phyloP scores from a whole-genome alignment of 2,113 vertebrate species.

The Strix aluco region DNA sequence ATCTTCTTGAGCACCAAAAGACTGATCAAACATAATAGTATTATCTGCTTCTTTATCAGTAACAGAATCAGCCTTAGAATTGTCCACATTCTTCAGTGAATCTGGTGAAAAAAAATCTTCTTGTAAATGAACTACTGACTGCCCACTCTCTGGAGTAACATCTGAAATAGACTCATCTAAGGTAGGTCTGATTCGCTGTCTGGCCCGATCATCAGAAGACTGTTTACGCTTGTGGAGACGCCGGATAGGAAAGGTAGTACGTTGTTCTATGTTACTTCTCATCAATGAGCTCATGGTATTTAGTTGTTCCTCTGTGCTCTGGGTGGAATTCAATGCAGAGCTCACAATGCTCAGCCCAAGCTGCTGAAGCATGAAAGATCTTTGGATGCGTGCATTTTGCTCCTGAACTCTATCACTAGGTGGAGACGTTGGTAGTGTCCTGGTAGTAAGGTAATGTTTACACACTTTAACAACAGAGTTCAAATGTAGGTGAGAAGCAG shows the following conservation, averaged over 20 bases:
- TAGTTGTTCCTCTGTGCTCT: constrained; percentile 65
- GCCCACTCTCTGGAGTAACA: constrained; percentile 62
- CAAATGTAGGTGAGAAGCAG: constrained; percentile 91
- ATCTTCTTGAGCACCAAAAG: constrained; percentile 81
- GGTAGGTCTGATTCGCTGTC: constrained; percentile 81
- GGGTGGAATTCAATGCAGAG: constrained; percentile 80
- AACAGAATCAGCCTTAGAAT: constrained; percentile 76
- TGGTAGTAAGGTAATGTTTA: constrained; percentile 92
- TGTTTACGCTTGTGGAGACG: constrained; percentile 89
- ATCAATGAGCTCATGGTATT: constrained; percentile 69
- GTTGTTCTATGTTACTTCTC: constrained; percentile 73
- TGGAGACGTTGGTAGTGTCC: constrained; percentile 87
- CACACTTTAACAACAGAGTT: constrained; percentile 94
- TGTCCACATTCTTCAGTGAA: constrained; percentile 86
- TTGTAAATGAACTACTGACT: constrained; percentile 68
- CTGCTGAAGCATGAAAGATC: constrained; percentile 91
- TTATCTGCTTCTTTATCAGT: constrained; percentile 12
- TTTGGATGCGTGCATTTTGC: constrained; percentile 84
- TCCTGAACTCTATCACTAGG: constrained; percentile 77
- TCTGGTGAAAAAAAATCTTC: constrained; percentile 85
- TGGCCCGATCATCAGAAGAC: constrained; percentile 82
- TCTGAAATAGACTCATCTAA: constrained; percentile 73
- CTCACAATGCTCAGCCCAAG: constrained; percentile 90
- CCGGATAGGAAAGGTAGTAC: constrained; percentile 82
- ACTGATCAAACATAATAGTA: constrained; percentile 24